These are phyloP conservation scores for Parthenolecanium corni DNA, from an alignment of 2,888 invertebrate species.

Conservation along the genomic window DNA sequence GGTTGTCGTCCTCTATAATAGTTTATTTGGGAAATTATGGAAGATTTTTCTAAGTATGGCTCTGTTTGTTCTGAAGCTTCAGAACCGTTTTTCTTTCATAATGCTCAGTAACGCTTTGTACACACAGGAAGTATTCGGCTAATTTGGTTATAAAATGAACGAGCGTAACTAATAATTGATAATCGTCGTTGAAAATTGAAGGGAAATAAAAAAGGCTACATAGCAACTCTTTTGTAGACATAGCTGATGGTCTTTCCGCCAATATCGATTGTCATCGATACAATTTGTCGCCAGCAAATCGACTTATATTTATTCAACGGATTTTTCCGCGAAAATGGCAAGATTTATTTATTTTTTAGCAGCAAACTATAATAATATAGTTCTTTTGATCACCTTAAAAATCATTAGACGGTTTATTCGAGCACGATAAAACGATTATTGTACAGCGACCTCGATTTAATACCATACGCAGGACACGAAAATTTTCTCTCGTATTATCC, in stretches of 20 bases:
- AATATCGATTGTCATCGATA: background rate
- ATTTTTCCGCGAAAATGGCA: too few species aligned
- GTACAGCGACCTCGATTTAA: too few species aligned
- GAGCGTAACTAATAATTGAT: background rate
- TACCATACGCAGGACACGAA: too few species aligned
- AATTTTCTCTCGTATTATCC: too few species aligned
- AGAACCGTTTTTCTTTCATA: background rate
- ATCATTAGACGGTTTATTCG: background rate
- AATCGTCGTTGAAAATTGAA: background rate
- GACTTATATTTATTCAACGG: too few species aligned
- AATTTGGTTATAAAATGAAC: background rate
- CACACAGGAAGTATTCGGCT: background rate
- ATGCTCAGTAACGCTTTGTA: background rate
- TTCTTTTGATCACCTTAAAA: background rate
- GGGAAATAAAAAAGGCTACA: too few species aligned
- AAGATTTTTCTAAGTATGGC: background rate
- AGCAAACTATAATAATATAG: too few species aligned
- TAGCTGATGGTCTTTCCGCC: too few species aligned
- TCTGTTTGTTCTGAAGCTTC: too few species aligned
- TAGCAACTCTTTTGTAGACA: too few species aligned
- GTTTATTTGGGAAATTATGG: background rate
- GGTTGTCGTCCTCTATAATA: background rate
- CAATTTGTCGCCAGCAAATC: too few species aligned
- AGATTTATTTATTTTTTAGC: too few species aligned
- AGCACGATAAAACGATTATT: background rate